phyloP scores from a whole-genome alignment of 2,113 vertebrate genomes.

The Aix galericulata region DNA sequence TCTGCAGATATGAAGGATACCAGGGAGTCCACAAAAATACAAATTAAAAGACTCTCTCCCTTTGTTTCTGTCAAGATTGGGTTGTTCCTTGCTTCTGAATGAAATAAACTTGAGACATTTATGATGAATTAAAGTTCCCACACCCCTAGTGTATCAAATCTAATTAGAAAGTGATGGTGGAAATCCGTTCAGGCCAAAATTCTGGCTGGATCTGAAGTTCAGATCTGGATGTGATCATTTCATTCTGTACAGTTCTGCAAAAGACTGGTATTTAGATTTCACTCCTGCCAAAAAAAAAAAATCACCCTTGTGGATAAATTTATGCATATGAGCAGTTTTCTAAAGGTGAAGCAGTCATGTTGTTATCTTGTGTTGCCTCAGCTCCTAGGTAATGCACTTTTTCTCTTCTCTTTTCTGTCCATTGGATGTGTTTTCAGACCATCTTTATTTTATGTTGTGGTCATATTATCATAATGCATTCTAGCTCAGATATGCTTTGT shows the following conservation, averaged over 20 bases:
- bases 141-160: conserved; percentile 11
- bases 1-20: conserved; percentile 43
- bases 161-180: conserved; percentile 37
- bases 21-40: conserved; percentile 20
- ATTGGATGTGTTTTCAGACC: not conserved
- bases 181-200: conserved; percentile 28
- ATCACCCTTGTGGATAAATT: not conserved
- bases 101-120: conserved; percentile 8
- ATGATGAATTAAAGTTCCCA: conserved; percentile 38
- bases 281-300: not conserved
- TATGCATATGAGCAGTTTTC: not conserved
- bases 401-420: not conserved
- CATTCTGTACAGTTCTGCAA: not conserved
- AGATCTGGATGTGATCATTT: not conserved
- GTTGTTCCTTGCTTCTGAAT: conserved; percentile 20
- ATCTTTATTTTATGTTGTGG: not conserved
- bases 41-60: not conserved
- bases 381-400: not conserved
- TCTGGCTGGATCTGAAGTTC: not conserved
- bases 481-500: not conserved
- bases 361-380: not conserved
- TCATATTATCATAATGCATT: not conserved
- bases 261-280: not conserved
- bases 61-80: conserved; percentile 42
- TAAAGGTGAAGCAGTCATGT: not conserved